These are phyloP conservation scores for Melangyna quadrimaculata DNA, from an alignment of 2,888 invertebrate species.

Conservation along the genomic window DNA sequence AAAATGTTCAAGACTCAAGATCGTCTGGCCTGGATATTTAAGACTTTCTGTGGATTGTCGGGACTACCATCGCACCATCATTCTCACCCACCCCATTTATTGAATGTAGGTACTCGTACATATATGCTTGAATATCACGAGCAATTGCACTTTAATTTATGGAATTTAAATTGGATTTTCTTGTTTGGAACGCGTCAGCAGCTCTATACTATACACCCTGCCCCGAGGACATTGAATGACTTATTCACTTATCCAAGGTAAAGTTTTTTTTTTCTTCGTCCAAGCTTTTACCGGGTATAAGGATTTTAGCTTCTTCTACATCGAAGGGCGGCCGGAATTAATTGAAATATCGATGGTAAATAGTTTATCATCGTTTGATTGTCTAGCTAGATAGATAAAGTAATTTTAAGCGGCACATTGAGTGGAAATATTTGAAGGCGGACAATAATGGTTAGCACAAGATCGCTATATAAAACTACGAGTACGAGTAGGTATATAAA, in stretches of 20 bases:
- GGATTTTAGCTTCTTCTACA: conserved; percentile 39
- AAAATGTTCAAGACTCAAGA: conserved; percentile 31
- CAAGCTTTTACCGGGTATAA: conserved; percentile 40
- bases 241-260: conserved; percentile 61
- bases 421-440: conserved; percentile 38
- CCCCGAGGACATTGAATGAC: conserved; percentile 64
- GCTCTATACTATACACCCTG: not conserved
- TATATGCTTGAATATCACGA: not conserved
- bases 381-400: conserved; percentile 55
- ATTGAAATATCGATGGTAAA: conserved; percentile 72
- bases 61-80: not conserved
- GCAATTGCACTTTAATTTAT: conserved; percentile 71
- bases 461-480: conserved; percentile 21
- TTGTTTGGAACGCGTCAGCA: conserved; percentile 64
- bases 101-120: not conserved
- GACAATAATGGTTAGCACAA: conserved; percentile 18
- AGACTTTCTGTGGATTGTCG: conserved; percentile 10
- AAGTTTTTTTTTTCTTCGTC: conserved; percentile 19
- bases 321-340: conserved; percentile 67
- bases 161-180: conserved; percentile 72
- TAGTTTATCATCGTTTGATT: conserved; percentile 68
- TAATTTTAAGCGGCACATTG: conserved; percentile 30
- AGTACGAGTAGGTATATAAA: too few species aligned
- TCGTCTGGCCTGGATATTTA: conserved; percentile 17
- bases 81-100: conserved; percentile 21